Evolutionary conservation across 2,888 invertebrate species (phyloP).

Genomic region (Gastracanthus pulcherrimus): DNA sequence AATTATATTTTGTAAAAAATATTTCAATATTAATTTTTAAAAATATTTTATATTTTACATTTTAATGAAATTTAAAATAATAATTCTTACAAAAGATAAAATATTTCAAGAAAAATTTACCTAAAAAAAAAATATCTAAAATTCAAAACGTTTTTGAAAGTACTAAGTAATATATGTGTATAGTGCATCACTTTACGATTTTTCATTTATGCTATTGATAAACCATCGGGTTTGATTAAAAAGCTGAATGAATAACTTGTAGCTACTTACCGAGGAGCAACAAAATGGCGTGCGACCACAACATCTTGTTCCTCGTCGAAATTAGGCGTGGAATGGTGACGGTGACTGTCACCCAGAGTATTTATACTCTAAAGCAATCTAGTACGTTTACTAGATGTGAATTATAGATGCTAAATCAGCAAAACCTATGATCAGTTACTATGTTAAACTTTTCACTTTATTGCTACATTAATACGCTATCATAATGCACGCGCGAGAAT

Average conservation of each 20-base stretch:
- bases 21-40: conserved; percentile 6
- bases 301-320: conserved; percentile 53
- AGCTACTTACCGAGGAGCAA: conserved; percentile 68
- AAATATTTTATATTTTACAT: neutral
- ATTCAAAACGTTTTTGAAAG: too few relatives aligned
- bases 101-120: too few relatives aligned
- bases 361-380: conserved; percentile 56
- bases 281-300: conserved; percentile 65
- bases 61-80: too few relatives aligned
- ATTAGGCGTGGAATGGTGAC: conserved; percentile 53
- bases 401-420: conserved; percentile 58
- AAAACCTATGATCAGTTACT: neutral
- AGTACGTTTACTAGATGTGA: neutral
- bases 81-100: too few relatives aligned
- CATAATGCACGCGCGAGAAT: conserved; percentile 9
- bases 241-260: too few relatives aligned
- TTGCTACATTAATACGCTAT: conserved; percentile 21
- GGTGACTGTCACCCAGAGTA: conserved; percentile 27
- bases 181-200: too few relatives aligned
- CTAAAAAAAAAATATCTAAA: too few relatives aligned
- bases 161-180: too few relatives aligned
- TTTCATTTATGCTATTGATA: too few relatives aligned
- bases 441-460: conserved; percentile 2
- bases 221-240: too few relatives aligned
- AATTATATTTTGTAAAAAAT: neutral